Base-by-base conservation (phyloP, 2,113 vertebrate genomes). In the Chitala chitala region DNA sequence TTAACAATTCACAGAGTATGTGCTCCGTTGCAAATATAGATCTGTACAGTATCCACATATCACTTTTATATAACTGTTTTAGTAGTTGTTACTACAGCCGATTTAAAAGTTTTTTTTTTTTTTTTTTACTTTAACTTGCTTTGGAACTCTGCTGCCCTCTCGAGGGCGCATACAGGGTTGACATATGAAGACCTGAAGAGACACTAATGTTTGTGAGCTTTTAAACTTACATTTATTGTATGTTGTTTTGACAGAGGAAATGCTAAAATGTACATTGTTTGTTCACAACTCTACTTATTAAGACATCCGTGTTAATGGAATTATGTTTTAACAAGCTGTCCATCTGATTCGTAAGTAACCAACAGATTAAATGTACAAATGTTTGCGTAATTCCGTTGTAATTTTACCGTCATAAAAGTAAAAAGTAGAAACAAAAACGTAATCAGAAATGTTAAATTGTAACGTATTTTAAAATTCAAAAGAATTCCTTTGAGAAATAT, bases 141-240 rank as follows among this genome's bases (percentile, higher is more conserved):
- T 79, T 63, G 26, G 69, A 77, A 71, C 71, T 70, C 80, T 84
- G 82, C 85, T 81, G 90, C 86, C 89, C 84, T 87, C 91, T 87
- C 74, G 85, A 79, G 91, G 84, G 75, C 64, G 71, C 91, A 89
- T 82, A 50, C 72, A 80, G 80, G 88, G 91, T 77, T 93, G 91
- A 83, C 93, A 92, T 3, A 90, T 33, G 17, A 36, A 17, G 59
- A 38, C 59, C n/a, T 36, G 33, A 29, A 63, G 31, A 17, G 31
- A 38, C 29, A 8, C 38, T 33, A 17, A 63, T 8, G n/a, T 63
- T 20, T 33, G 59, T 38, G 33, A 36, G 5, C 5, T 46, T 46
- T 46, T 33, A 54, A 38, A 61, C 6, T 20, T 1, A 38, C 31
- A n/a, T 63, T 61, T 20, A 6, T 38, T 38, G 20, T n/a, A n/a